Evolutionary conservation across 2,113 vertebrate species (phyloP).

Genomic region (Notarius quadriscutis): DNA sequence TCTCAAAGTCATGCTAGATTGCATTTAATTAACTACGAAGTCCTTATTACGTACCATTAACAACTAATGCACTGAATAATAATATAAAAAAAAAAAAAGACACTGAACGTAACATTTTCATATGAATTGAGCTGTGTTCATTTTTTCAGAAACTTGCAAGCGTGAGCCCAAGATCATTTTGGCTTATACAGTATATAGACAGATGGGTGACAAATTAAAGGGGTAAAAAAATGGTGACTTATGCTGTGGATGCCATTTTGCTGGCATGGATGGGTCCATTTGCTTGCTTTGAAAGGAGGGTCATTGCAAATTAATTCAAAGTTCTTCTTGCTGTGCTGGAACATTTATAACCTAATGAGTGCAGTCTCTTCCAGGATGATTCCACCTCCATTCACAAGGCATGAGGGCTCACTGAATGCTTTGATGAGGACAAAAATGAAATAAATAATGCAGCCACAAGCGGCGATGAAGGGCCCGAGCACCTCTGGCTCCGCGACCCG

Average conservation of each 20-base stretch:
- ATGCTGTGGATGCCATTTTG: neutral
- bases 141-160: neutral
- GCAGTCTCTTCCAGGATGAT: no score
- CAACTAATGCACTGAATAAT: constrained; percentile 7
- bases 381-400: neutral
- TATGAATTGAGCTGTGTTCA: constrained; percentile 17
- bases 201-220: constrained; percentile 1
- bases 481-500: no score
- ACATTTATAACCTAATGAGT: neutral
- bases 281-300: neutral
- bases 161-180: neutral
- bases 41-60: constrained; percentile 8
- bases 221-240: neutral
- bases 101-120: constrained; percentile 19
- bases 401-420: neutral
- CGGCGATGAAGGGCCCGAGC: no score
- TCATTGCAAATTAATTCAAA: neutral
- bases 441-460: neutral
- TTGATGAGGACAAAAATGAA: neutral
- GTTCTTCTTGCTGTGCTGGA: neutral
- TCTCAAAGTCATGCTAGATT: constrained; percentile 17
- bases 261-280: neutral
- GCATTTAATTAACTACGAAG: constrained; percentile 15
- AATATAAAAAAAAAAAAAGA: neutral
- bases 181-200: neutral